A percentile compares a stretch with the other conserved stretches of the same genome.
phyloP scores from a whole-genome alignment of 2,888 invertebrate species.

The Nowickia ferox region DNA sequence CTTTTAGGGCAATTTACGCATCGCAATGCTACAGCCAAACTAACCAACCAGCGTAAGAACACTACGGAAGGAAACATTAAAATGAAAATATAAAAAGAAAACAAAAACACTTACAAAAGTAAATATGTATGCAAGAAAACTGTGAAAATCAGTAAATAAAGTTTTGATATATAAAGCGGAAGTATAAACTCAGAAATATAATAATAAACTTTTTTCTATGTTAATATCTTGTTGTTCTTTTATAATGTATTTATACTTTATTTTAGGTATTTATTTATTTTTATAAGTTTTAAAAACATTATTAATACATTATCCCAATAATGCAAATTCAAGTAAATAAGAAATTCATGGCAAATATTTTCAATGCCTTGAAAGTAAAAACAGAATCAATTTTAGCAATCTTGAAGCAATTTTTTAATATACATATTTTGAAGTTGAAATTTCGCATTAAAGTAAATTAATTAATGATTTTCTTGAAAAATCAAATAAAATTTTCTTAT shows the following conservation, averaged over 20 bases:
- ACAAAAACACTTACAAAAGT: slow-evolving; percentile 12
- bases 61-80: slow-evolving; percentile 67
- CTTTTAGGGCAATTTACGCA: slow-evolving; percentile 59
- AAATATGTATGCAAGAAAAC: neutral
- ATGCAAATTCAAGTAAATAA: slow-evolving; percentile 6
- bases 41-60: slow-evolving; percentile 11
- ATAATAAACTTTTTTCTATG: slow-evolving; percentile 11
- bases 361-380: neutral
- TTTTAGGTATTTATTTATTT: neutral
- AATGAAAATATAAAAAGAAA: slow-evolving; percentile 32
- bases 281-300: slow-evolving; percentile 22
- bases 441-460: neutral
- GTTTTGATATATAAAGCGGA: slow-evolving; percentile 26
- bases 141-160: slow-evolving; percentile 29
- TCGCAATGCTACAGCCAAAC: slow-evolving; percentile 10
- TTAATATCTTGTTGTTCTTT: slow-evolving; percentile 38
- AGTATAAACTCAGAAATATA: neutral
- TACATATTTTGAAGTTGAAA: neutral
- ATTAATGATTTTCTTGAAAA: too few species aligned
- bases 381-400: too few species aligned
- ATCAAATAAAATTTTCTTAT: too few species aligned
- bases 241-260: slow-evolving; percentile 17
- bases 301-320: slow-evolving; percentile 13
- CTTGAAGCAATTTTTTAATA: neutral
- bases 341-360: neutral